Evolutionary conservation across 2,888 invertebrate genomes (phyloP).

Genomic region (Erebia aethiops): DNA sequence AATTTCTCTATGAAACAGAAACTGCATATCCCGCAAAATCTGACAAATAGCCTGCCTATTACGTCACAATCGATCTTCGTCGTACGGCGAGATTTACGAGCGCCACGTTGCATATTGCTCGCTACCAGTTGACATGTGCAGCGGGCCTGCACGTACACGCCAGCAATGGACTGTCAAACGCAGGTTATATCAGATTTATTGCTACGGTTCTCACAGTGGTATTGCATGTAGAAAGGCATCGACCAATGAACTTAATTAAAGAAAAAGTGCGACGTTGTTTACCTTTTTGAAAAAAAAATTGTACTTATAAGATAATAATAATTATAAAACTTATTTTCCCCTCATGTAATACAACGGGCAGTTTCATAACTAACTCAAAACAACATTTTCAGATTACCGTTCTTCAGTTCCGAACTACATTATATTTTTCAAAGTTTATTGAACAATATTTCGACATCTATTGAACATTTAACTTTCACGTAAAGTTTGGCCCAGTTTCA

Average conservation of each 20-base stretch:
- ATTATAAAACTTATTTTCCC: not conserved
- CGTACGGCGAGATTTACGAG: constrained; percentile 63
- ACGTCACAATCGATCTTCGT: constrained; percentile 56
- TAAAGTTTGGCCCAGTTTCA: constrained; percentile 43
- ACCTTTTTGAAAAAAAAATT: too few species aligned
- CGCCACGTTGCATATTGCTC: constrained; percentile 59
- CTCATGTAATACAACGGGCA: not conserved
- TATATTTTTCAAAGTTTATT: constrained; percentile 33
- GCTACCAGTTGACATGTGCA: constrained; percentile 50
- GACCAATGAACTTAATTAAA: not conserved
- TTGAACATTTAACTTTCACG: constrained; percentile 32
- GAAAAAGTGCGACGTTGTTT: too few species aligned
- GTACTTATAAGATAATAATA: too few species aligned
- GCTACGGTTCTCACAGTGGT: constrained; percentile 28
- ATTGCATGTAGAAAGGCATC: constrained; percentile 12
- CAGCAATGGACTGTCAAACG: constrained; percentile 44
- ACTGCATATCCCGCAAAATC: constrained; percentile 12
- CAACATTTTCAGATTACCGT: constrained; percentile 14
- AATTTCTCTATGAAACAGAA: not conserved
- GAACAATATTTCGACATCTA: constrained; percentile 43
- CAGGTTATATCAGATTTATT: constrained; percentile 46
- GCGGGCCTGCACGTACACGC: constrained; percentile 40
- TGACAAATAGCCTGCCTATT: constrained; percentile 28
- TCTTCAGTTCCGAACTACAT: constrained; percentile 7
- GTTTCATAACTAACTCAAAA: constrained; percentile 12